Conservation (phyloP, 2,797 vertebrate genomes). For the Coendou prehensilis region DNA sequence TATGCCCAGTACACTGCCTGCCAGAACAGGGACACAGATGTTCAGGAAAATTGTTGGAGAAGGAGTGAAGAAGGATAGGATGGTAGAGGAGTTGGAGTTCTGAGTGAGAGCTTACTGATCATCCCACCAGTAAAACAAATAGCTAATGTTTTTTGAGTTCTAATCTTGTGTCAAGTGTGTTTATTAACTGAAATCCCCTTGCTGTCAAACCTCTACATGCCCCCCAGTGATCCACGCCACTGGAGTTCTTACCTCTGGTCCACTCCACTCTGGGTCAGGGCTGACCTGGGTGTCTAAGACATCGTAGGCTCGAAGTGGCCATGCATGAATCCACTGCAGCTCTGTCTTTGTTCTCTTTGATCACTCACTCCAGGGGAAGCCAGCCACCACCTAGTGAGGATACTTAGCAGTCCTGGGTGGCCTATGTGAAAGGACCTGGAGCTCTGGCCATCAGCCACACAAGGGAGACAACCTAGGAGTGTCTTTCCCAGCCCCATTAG, state of each 20-base stretch:
- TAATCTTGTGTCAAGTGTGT: background rate
- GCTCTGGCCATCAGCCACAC: background rate
- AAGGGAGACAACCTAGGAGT: background rate
- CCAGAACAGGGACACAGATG: background rate
- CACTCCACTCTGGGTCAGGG: background rate
- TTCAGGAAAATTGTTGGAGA: background rate
- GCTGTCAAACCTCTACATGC: background rate
- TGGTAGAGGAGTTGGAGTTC: background rate
- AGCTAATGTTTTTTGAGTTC: background rate
- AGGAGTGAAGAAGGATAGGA: background rate
- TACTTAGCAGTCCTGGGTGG: background rate
- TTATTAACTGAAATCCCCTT: background rate
- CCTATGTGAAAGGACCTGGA: background rate
- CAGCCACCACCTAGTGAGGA: background rate
- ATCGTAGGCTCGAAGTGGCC: background rate
- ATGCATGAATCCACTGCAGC: accelerated
- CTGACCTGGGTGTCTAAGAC: background rate
- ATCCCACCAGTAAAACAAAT: background rate
- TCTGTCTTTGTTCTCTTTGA: background rate
- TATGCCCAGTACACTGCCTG: background rate
- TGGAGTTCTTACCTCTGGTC: background rate
- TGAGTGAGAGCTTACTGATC: background rate
- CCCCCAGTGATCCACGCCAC: background rate
- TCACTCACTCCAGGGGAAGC: background rate
- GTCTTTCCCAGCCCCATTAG: background rate